These are phyloP conservation scores for Bungarus multicinctus DNA, from an alignment of 2,113 vertebrate genomes.

Conservation along the genomic window DNA sequence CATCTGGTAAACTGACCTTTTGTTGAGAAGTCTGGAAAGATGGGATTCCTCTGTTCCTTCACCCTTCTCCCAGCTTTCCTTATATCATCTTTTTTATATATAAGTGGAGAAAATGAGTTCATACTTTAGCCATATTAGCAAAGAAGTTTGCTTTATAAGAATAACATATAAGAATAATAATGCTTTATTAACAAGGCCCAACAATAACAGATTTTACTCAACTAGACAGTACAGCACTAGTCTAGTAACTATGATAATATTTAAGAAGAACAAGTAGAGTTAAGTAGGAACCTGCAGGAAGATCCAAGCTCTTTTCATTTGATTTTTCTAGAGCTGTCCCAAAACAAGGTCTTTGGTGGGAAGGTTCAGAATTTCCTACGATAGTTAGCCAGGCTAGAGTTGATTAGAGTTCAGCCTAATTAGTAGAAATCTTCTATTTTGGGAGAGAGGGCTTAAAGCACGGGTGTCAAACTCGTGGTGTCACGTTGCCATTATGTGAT, in stretches of 20 bases:
- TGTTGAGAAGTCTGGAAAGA: not conserved
- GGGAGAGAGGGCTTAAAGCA: too few species aligned
- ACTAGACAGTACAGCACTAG: not conserved
- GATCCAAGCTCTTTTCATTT: not conserved
- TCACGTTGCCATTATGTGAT: too few species aligned
- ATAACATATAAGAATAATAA: too few species aligned
- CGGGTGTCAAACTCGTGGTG: too few species aligned
- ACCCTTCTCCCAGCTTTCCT: not conserved
- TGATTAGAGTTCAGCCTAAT: not conserved
- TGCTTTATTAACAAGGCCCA: not conserved
- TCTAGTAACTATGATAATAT: not conserved
- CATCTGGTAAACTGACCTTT: not conserved
- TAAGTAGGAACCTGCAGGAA: not conserved
- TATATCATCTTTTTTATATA: not conserved
- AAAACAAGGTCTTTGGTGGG: not conserved
- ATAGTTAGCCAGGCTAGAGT: not conserved
- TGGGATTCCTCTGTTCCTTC: not conserved
- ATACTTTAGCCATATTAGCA: not conserved
- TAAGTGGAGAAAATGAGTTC: not conserved
- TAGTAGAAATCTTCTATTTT: not conserved
- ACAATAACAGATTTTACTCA: not conserved
- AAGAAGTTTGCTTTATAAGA: not conserved
- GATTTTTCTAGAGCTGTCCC: not conserved
- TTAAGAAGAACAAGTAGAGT: not conserved
- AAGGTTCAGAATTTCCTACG: not conserved